Percentiles rank a stretch among this genome's conserved stretches.
phyloP scores from a whole-genome alignment of 2,797 vertebrate genomes.

The Liasis olivaceus region DNA sequence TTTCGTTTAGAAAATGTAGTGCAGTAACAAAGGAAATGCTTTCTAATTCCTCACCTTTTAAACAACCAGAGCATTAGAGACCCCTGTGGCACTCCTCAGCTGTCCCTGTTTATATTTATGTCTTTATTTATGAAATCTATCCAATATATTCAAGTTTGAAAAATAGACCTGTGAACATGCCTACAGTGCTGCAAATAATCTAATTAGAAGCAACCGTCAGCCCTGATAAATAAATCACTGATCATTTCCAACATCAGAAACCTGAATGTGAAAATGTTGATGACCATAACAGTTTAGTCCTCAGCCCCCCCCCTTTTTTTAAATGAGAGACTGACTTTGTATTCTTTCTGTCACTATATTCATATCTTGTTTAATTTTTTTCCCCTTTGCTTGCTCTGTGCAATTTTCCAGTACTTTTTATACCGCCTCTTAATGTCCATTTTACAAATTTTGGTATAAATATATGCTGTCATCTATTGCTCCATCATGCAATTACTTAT shows the following conservation, averaged over 20 bases:
- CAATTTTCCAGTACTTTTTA: conserved; percentile 22
- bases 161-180: conserved; percentile 22
- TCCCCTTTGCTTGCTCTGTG: conserved; percentile 12
- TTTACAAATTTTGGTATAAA: neutral
- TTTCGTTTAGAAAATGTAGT: no score
- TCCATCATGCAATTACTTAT: neutral
- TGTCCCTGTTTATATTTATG: conserved; percentile 16
- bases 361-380: neutral
- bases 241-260: neutral
- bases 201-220: conserved; percentile 19
- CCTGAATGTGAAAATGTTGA: neutral
- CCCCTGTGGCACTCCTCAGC: conserved; percentile 39
- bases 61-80: conserved; percentile 56
- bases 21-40: conserved; percentile 50
- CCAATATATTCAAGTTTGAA: conserved; percentile 35
- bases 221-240: conserved; percentile 23
- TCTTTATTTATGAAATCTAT: conserved; percentile 13
- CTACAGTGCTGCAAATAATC: conserved; percentile 37
- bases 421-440: neutral
- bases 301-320: neutral
- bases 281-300: neutral
- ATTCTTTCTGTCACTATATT: neutral
- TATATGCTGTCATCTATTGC: neutral
- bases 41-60: conserved; percentile 33
- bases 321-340: neutral